Base-by-base conservation (phyloP, 1,140 invertebrate genomes). In the Vanessa atalanta region DNA sequence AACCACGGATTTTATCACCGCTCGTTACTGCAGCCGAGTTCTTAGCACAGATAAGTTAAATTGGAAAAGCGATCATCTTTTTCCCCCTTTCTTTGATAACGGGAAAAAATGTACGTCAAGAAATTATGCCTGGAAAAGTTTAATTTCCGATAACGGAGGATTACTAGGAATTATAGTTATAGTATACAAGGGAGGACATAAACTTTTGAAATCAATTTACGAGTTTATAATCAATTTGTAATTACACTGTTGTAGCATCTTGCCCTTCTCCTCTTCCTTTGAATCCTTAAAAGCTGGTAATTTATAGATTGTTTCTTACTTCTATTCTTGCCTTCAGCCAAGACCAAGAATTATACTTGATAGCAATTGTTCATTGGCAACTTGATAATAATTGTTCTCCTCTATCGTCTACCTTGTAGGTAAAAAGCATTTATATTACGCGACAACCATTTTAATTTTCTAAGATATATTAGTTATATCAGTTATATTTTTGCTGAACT, bases 1-100 rank as follows among this genome's bases (percentile, higher is more conserved):
- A 61, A 61, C 57, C 57, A 61, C 57, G 57, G 57, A 61, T 61
- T 61, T 61, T 61, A 61, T 61, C 57, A 37, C 26, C 65, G 53
- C 50, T 68, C 26, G 65, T 55, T 57, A 57, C 66, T 55, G 66
- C 31, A 23, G 50, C 23, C 50, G 53, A 57, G 66, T 57, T 55
- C 51, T 68, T 55, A 68, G 50, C 53, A 7, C 14, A 47, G 66
- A 68, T 68, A 68, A 68, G 66, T 68, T 37, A 68, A 57, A 68
- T 68, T 68, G 66, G 55, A 68, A 68, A 68, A 68, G 66, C 53
- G 66, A 68, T 68, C 66, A 68, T 68, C 66, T 68, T 65, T 31
- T 43, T 7, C 50, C 26, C 26, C 31, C 37, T 37, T 61, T 61
- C 57, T 37, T 31, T 61, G 57, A 61, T 61, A 61, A 61, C 23